Conservation (phyloP, 2,888 invertebrate genomes). For the Andrena haemorrhoa region DNA sequence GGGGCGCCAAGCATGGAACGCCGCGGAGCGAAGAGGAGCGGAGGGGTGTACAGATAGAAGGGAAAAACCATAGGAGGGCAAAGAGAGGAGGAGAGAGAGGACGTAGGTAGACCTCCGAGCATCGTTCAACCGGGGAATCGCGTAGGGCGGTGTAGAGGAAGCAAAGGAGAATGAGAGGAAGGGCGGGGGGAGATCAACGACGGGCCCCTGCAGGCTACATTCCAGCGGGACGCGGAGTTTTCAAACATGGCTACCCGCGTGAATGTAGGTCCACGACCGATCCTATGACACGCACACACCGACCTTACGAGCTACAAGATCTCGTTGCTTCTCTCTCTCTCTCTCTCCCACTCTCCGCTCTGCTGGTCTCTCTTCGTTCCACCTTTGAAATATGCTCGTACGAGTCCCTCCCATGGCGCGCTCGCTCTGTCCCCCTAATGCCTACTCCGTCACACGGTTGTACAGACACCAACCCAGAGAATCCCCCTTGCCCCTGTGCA, state of each 20-base stretch:
- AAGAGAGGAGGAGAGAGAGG: conserved; percentile 41
- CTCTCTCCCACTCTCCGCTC: conserved; percentile 18
- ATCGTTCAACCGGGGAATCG: conserved; percentile 61
- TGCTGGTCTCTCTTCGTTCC: conserved; percentile 38
- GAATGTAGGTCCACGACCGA: conserved; percentile 85
- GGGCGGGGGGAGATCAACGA: conserved; percentile 60
- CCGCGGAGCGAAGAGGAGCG: conserved; percentile 53
- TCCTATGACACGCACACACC: conserved; percentile 74
- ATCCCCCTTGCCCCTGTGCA: conserved; percentile 59
- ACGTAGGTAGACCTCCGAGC: conserved; percentile 73
- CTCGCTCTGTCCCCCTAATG: conserved; percentile 57
- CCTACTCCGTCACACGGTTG: conserved; percentile 60
- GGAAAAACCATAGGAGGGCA: conserved; percentile 53
- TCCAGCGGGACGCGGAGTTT: conserved; percentile 82
- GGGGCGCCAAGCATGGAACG: conserved; percentile 82
- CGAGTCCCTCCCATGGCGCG: conserved; percentile 64
- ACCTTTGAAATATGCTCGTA: conserved; percentile 63
- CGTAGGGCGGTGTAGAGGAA: conserved; percentile 51
- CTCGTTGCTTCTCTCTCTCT: conserved; percentile 29
- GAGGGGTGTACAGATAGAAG: conserved; percentile 46
- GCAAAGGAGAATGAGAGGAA: conserved; percentile 36
- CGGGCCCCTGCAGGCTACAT: conserved; percentile 80
- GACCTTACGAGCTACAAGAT: conserved; percentile 57
- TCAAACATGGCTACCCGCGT: conserved; percentile 83
- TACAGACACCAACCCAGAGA: conserved; percentile 54